Base-by-base conservation (phyloP, 2,797 vertebrate species). In the Myotis findleyi region DNA sequence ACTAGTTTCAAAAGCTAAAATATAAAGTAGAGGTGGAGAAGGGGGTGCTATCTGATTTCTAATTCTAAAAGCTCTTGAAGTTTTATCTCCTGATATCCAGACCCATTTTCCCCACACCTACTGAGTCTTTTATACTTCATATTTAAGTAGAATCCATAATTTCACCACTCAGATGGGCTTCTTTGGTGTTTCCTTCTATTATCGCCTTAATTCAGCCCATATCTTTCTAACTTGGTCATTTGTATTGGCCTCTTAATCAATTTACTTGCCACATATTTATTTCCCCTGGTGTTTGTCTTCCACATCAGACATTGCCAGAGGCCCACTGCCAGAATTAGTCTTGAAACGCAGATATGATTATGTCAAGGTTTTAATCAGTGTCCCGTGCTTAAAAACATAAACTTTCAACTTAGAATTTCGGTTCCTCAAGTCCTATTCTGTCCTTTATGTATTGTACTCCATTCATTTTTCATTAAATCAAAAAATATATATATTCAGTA, bases 1-100 rank as follows among this genome's bases (percentile, higher is more conserved):
- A 38, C 30, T 21, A n/a, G 27, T 85, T 90, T 79, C 36, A 80
- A 73, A 89, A 80, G 20, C 30, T 92, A 90, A 92, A 93, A 30
- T 25, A 55, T 14, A 64, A 64, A 64, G n/a, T 64, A 64, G 62
- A 17, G 36, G 33, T 57, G n/a, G 14, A n/a, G 5, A 27, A 18
- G 11, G 51, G 51, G 13, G 1, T 25, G 62, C 21, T 44, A 80
- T 23, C n/a, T 81, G 36, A 55, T 79, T 83, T 73, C 23, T 55
- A 51, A 71, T 89, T 72, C 11, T 88, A 91, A 47, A 41, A 91
- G n/a, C 72, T 91, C 17, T 73, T 75, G 20, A 76, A 38, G 66
- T 71, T 84, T n/a, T 53, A 47, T 91, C 27, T 87, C 51, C 71
- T 68, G 7, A 44, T 66, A 81, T 41, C 23, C 49, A 94, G 59